phyloP scores from a whole-genome alignment of 2,797 vertebrate genomes.

The Chelon labrosus region DNA sequence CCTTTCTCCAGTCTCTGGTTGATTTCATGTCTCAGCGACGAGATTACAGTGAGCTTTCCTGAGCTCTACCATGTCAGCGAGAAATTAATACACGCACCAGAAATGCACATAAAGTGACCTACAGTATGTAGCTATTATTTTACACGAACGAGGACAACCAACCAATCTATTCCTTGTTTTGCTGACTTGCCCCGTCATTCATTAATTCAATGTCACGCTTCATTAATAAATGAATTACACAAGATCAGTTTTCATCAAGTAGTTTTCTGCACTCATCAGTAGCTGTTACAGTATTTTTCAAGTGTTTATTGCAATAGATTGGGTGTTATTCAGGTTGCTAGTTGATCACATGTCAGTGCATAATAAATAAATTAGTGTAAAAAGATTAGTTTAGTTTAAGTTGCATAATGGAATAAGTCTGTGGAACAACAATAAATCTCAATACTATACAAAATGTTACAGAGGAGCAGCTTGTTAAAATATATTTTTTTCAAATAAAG shows the following conservation, averaged over 20 bases:
- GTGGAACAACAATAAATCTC: neutral
- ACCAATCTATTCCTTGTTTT: neutral
- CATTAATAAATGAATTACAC: no score
- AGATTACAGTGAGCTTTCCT: constrained; percentile 7
- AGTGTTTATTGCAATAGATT: neutral
- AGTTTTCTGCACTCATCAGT: neutral
- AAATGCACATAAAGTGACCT: neutral
- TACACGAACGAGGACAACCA: neutral
- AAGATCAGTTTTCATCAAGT: constrained; percentile 38
- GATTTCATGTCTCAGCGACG: constrained; percentile 6
- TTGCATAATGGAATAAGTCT: neutral
- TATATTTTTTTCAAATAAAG: neutral
- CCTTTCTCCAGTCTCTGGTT: constrained; percentile 9
- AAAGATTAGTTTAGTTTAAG: neutral
- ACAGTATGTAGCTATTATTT: constrained; percentile 1
- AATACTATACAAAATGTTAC: neutral
- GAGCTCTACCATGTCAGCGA: constrained; percentile 12
- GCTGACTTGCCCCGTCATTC: constrained; percentile 7
- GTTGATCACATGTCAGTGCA: neutral
- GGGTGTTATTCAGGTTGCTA: neutral
- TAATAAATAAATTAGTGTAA: neutral
- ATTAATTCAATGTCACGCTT: constrained; percentile 9
- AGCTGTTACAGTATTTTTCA: neutral
- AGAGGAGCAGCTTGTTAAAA: neutral
- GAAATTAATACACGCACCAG: neutral